Conservation (phyloP, 2,113 vertebrate species). For the Rhea pennata region DNA sequence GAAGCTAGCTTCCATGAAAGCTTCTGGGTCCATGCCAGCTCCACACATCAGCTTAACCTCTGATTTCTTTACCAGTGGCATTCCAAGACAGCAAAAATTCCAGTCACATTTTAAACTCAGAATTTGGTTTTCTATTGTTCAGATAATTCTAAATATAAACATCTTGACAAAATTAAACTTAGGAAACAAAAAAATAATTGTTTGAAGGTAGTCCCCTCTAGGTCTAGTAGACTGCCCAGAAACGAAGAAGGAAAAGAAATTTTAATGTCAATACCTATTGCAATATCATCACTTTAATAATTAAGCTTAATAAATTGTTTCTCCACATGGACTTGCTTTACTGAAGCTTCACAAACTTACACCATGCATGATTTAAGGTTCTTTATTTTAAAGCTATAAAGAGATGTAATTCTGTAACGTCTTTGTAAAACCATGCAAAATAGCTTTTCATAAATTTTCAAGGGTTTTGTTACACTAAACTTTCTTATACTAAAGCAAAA, state of each 20-base stretch:
- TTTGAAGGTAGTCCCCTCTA: neutral
- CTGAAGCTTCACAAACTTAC: neutral
- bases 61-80: neutral
- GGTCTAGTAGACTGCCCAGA: neutral
- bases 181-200: neutral
- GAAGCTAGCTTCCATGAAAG: neutral
- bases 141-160: neutral
- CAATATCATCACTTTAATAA: neutral
- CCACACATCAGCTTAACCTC: neutral
- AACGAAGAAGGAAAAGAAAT: neutral
- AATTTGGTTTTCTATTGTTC: neutral
- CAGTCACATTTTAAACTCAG: neutral
- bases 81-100: neutral
- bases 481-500: conserved; percentile 10
- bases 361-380: neutral
- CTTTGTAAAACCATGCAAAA: neutral
- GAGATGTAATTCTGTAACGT: neutral
- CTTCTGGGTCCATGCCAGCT: neutral
- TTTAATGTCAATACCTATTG: neutral
- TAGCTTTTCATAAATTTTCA: neutral
- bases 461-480: conserved; percentile 16
- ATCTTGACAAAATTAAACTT: neutral
- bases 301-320: neutral
- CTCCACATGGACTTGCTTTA: neutral
- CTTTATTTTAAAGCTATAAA: neutral